A percentile compares a stretch with the other conserved stretches of the same genome.
phyloP scores from a whole-genome alignment of 2,888 invertebrate species.

The Tinea semifulvella region DNA sequence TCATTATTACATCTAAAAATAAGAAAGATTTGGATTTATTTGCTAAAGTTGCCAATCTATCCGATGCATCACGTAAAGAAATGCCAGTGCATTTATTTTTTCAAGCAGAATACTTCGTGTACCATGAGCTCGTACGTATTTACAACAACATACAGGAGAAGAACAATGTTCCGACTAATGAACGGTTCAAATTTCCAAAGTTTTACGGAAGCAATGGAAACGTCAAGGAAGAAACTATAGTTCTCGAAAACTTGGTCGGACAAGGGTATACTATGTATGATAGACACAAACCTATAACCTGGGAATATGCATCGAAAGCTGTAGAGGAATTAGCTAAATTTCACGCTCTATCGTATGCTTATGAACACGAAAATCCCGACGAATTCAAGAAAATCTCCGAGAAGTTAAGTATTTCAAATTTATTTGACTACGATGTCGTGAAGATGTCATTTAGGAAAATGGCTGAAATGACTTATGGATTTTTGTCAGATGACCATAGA shows the following conservation, averaged over 20 bases:
- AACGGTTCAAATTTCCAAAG: slow-evolving; percentile 18
- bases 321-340: slow-evolving; percentile 18
- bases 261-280: slow-evolving; percentile 15
- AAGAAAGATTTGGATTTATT: slow-evolving; percentile 27
- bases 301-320: slow-evolving; percentile 17
- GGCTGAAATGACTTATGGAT: not conserved
- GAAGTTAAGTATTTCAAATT: not conserved
- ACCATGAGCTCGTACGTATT: slow-evolving; percentile 6
- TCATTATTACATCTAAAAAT: slow-evolving; percentile 20
- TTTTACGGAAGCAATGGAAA: slow-evolving; percentile 21
- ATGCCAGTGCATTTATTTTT: slow-evolving; percentile 20
- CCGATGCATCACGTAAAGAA: slow-evolving; percentile 27
- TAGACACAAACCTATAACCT: slow-evolving; percentile 8
- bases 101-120: slow-evolving; percentile 11
- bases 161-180: slow-evolving; percentile 15
- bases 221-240: slow-evolving; percentile 14
- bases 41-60: slow-evolving; percentile 34
- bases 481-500: not conserved
- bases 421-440: not conserved
- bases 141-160: slow-evolving; percentile 17
- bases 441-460: not conserved
- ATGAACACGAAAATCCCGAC: slow-evolving; percentile 12
- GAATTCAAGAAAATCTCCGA: too few relatives aligned
- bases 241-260: slow-evolving; percentile 16
- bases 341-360: slow-evolving; percentile 18